Conservation (phyloP, 1,140 invertebrate species). For the Pseudomyrmex gracilis region DNA sequence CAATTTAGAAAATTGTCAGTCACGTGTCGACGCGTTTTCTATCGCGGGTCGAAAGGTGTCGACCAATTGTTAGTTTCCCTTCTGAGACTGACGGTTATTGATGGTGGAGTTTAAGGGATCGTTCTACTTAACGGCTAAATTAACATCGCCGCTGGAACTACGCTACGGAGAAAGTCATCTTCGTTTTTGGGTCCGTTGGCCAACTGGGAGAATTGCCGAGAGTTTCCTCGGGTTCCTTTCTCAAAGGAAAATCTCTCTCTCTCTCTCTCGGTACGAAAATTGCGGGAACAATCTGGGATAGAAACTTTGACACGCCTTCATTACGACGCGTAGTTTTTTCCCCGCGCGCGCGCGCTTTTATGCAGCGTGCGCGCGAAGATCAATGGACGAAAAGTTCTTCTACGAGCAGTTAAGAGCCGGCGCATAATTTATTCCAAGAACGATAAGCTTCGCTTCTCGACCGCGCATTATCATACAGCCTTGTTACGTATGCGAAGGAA, state of each 20-base stretch:
- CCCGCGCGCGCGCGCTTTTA: background rate
- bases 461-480: constrained; percentile 44
- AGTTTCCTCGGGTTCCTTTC: constrained; percentile 15
- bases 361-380: constrained; percentile 5
- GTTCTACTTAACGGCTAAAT: constrained; percentile 39
- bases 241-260: constrained; percentile 16
- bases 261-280: constrained; percentile 7
- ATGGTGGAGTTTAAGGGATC: constrained; percentile 19
- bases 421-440: constrained; percentile 48
- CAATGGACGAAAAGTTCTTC: constrained; percentile 33
- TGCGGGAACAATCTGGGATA: constrained; percentile 34
- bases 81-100: constrained; percentile 34
- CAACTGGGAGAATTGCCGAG: constrained; percentile 13
- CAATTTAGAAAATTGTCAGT: background rate
- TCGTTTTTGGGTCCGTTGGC: constrained; percentile 21
- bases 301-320: constrained; percentile 29
- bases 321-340: background rate
- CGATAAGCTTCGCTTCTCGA: constrained; percentile 37
- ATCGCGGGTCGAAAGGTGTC: too few species aligned
- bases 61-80: constrained; percentile 11
- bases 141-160: constrained; percentile 33
- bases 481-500: constrained; percentile 64
- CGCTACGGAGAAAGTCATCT: constrained; percentile 35
- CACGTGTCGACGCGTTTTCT: background rate
- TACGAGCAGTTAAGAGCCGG: constrained; percentile 45